Conservation (phyloP, 1,140 invertebrate genomes). For the Varroa destructor region DNA sequence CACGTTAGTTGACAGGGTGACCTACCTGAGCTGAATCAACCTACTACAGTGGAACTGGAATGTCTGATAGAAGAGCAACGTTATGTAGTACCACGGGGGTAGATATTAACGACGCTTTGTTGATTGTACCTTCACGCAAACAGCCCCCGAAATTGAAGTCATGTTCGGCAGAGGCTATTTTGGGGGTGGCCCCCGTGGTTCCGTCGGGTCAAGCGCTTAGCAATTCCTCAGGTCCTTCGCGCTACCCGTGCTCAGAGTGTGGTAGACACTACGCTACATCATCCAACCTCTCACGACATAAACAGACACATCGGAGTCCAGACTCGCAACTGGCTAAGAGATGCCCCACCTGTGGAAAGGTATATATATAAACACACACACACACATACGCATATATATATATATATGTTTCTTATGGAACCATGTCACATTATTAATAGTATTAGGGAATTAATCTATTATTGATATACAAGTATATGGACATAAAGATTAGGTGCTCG, state of each 20-base stretch:
- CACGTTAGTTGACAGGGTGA: too few relatives aligned
- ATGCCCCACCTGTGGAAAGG: slow-evolving; percentile 78
- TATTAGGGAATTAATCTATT: too few relatives aligned
- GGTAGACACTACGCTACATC: slow-evolving; percentile 92
- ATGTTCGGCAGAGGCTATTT: slow-evolving; percentile 19
- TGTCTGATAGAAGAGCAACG: too few relatives aligned
- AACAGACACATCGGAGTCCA: slow-evolving; percentile 83
- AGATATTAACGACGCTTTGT: too few relatives aligned
- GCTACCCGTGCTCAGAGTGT: slow-evolving; percentile 88
- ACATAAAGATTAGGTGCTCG: too few relatives aligned
- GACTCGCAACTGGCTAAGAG: slow-evolving; percentile 83
- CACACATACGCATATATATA: too few relatives aligned
- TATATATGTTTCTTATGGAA: too few relatives aligned
- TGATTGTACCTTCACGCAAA: background rate
- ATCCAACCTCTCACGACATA: slow-evolving; percentile 85
- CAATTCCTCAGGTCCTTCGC: slow-evolving; percentile 35
- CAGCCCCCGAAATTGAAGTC: slow-evolving; percentile 21
- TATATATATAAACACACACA: slow-evolving; percentile 36
- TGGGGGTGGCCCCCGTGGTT: slow-evolving; percentile 2
- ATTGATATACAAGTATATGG: too few relatives aligned
- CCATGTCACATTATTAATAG: too few relatives aligned
- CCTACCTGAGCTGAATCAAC: too few relatives aligned
- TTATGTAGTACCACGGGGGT: too few relatives aligned
- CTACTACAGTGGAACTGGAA: too few relatives aligned
- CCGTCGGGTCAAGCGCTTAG: background rate